Percentiles rank a stretch among this genome's conserved stretches.
These are phyloP conservation scores for Acronicta psi DNA, from an alignment of 2,888 invertebrate genomes.

Conservation along the genomic window DNA sequence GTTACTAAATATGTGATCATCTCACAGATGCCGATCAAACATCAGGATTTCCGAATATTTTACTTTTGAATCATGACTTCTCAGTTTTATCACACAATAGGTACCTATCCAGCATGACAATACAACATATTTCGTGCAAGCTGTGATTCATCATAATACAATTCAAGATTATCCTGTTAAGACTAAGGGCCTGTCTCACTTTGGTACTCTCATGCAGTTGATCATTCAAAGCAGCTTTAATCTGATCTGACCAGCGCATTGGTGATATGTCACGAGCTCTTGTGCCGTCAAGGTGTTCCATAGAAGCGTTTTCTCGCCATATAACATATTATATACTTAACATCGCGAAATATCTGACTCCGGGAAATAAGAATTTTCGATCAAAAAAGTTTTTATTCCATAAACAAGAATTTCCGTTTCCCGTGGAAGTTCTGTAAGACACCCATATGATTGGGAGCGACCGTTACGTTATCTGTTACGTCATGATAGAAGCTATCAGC, in stretches of 20 bases:
- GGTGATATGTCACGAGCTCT: no score
- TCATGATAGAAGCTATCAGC: slow-evolving; percentile 19
- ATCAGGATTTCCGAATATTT: slow-evolving; percentile 30
- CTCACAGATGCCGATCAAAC: not conserved
- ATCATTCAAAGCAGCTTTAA: no score
- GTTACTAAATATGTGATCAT: no score
- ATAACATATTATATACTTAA: no score
- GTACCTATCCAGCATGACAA: not conserved
- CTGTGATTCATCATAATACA: slow-evolving; percentile 22
- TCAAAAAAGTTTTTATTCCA: no score
- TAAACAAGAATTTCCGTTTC: slow-evolving; percentile 1
- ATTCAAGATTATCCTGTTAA: slow-evolving; percentile 7
- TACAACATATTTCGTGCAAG: not conserved
- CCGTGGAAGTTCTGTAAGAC: slow-evolving; percentile 17
- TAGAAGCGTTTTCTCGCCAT: no score
- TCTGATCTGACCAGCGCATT: no score
- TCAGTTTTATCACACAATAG: slow-evolving; percentile 5
- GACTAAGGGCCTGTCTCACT: no score
- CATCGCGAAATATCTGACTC: no score
- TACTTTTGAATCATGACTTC: slow-evolving; percentile 25
- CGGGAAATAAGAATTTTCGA: no score
- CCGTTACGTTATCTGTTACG: slow-evolving; percentile 31
- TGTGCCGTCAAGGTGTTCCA: no score
- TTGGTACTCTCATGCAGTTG: no score
- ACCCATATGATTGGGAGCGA: slow-evolving; percentile 23